Conservation (phyloP, 2,113 vertebrate species). For the Steatornis caripensis region DNA sequence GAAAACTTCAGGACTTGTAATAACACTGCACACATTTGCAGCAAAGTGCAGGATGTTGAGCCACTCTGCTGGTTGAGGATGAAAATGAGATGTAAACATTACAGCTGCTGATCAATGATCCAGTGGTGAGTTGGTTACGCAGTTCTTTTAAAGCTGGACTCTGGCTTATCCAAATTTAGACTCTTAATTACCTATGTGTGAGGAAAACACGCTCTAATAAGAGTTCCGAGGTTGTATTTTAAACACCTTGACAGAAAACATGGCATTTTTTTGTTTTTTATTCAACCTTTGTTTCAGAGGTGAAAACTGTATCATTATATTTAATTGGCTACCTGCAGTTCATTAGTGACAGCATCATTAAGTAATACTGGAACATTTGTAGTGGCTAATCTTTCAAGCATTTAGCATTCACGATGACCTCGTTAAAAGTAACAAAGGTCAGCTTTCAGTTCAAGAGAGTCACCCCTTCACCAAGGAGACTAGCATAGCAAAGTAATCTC, state of each 20-base stretch:
- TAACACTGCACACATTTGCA: neutral
- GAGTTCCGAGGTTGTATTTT: neutral
- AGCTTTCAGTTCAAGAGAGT: constrained; percentile 67
- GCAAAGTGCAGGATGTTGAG: neutral
- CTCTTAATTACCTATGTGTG: neutral
- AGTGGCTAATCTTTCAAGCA: constrained; percentile 62
- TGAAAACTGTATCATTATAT: constrained; percentile 46
- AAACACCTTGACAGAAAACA: neutral
- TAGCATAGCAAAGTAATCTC: constrained; percentile 71
- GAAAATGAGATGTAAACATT: neutral
- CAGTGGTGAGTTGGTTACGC: neutral
- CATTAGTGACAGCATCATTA: constrained; percentile 44
- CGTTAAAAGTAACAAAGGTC: constrained; percentile 75
- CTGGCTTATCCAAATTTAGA: neutral
- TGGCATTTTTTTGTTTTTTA: neutral
- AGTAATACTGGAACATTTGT: constrained; percentile 44
- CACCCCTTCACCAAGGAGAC: constrained; percentile 64
- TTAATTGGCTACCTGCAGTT: constrained; percentile 68
- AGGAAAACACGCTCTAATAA: neutral
- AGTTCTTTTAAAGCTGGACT: neutral
- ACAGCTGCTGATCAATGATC: neutral
- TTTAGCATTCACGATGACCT: constrained; percentile 74
- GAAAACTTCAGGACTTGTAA: neutral
- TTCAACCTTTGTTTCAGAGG: constrained; percentile 51
- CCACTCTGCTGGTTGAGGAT: neutral